Conservation (phyloP, 1,140 invertebrate genomes). For the Arion vulgaris region DNA sequence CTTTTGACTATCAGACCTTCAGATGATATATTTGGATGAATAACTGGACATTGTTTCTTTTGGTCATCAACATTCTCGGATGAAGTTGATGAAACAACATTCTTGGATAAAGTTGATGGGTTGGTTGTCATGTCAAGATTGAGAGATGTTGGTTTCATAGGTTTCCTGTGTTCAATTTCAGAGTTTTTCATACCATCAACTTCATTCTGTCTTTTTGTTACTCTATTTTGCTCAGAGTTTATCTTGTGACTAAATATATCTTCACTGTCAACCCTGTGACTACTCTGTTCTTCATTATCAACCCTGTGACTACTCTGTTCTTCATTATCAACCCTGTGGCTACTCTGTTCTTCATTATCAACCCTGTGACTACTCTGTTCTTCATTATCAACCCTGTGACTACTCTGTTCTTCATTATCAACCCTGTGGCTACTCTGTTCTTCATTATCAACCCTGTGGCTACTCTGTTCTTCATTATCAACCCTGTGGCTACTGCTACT, state of each 20-base stretch:
- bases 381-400: background rate
- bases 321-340: background rate
- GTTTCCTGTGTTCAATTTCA: background rate
- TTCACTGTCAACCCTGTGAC: background rate
- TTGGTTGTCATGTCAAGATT: background rate
- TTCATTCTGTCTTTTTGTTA: background rate
- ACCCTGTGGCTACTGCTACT: background rate
- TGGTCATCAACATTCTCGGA: too few species aligned
- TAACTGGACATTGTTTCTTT: background rate
- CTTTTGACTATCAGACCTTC: background rate
- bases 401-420: background rate
- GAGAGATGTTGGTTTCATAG: background rate
- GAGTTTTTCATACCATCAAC: background rate
- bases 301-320: background rate
- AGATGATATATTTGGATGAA: background rate
- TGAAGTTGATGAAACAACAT: too few species aligned
- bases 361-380: background rate
- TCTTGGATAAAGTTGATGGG: background rate
- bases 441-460: background rate
- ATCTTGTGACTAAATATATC: background rate
- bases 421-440: background rate
- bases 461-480: background rate
- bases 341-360: background rate
- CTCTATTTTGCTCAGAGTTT: background rate
- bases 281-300: background rate